These are phyloP conservation scores for Acropora yongei DNA, from an alignment of 64 coral and sea anemone species.

Conservation along the genomic window DNA sequence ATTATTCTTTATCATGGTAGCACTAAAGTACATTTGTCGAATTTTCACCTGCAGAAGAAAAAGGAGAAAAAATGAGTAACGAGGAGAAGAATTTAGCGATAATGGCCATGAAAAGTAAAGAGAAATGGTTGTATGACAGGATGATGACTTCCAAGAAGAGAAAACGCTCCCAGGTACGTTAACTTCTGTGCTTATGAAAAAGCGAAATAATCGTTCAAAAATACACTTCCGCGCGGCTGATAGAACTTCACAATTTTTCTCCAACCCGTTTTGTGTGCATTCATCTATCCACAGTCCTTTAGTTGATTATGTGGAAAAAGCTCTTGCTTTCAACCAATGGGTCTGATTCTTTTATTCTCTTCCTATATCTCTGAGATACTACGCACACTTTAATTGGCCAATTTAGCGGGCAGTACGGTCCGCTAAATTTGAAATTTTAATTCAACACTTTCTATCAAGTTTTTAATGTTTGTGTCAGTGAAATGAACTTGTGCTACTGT, in stretches of 20 bases:
- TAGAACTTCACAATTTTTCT: background rate
- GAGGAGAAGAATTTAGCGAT: conserved; percentile 89
- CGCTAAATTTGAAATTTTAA: too few species aligned
- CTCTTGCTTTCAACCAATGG: too few species aligned
- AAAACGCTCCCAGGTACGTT: conserved; percentile 87
- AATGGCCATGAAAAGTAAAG: conserved; percentile 93
- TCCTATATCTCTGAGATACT: too few species aligned
- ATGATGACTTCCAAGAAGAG: conserved; percentile 97
- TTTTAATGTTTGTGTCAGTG: too few species aligned
- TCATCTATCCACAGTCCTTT: background rate
- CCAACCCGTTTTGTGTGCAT: background rate
- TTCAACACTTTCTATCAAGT: too few species aligned
- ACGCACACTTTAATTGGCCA: too few species aligned
- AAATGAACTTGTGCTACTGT: too few species aligned
- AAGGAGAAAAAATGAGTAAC: conserved; percentile 55
- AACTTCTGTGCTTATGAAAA: background rate
- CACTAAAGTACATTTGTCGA: background rate
- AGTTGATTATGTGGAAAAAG: too few species aligned
- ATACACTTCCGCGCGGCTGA: too few species aligned
- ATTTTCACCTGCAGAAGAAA: background rate
- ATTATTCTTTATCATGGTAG: too few species aligned
- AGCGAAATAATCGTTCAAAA: background rate
- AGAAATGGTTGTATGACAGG: conserved; percentile 81
- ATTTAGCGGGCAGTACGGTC: too few species aligned
- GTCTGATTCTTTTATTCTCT: too few species aligned